Evolutionary conservation across 2,797 vertebrate genomes (phyloP), one percentile per base, ranked within the genome.

Genomic region (Perdix hodgsoniae): DNA sequence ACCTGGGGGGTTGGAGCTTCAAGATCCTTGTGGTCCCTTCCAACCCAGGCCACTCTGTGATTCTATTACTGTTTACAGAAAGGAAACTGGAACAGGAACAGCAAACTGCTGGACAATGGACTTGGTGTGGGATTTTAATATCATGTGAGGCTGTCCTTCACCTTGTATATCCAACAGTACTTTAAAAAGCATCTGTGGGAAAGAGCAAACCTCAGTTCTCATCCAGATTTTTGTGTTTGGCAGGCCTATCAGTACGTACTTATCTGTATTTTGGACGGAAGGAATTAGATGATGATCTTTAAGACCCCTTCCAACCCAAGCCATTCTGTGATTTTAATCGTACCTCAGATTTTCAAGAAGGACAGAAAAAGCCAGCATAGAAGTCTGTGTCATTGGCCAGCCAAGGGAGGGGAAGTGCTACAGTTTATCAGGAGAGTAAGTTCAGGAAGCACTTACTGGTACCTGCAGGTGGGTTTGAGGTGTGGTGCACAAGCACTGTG

Each of bases 371-470:
- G 15, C 14, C 0, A 54, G 16, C 37, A 72, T 9, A 82, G 76
- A 90, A 50, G 37, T 17, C n/a, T 63, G 2, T 21, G 65, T 74
- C 52, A 24, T 6, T 31, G 49, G 13, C 14, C 39, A 69, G n/a
- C 7, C 4, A 26, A 82, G 29, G 47, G 0, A 6, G 27, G 19
- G 44, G 0, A 6, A 26, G 22, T 83, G 11, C 42, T 27, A 47
- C 15, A 17, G 54, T 83, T 64, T 40, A 60, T 22, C n/a, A 67
- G 29, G 8, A 90, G 31, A 33, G 21, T 2, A 15, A 72, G 19
- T 59, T 88, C 50, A 86, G 16, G 19, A 88, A 15, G 24, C 23
- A 5, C 14, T 24, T 50, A 26, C 9, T 27, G 14, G 24, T 50
- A 50, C 26, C 49, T 50, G 49, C 49, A 15, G 24, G 49, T 27